phyloP scores from a whole-genome alignment of 2,888 invertebrate genomes.

The Anodontia alba region DNA sequence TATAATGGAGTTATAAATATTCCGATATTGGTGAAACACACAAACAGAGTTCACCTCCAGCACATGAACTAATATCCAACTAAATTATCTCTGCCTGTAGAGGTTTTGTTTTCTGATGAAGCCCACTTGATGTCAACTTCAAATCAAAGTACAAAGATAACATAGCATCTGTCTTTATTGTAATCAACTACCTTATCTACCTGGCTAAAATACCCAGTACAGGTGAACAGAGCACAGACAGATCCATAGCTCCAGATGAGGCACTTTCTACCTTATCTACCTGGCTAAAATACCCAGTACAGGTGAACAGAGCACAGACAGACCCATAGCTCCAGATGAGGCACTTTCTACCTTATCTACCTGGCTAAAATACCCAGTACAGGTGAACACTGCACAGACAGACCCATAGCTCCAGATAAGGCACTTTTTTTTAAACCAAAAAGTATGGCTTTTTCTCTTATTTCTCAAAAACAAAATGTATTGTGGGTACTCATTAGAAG shows the following conservation, averaged over 20 bases:
- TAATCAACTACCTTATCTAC: conserved; percentile 8
- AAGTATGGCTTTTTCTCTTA: too few species aligned
- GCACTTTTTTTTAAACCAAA: too few species aligned
- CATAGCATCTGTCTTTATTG: background rate
- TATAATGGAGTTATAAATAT: too few species aligned
- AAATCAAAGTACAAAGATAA: background rate
- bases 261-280: conserved; percentile 9
- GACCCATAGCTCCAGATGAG: too few species aligned
- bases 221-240: too few species aligned
- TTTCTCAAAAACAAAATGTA: too few species aligned
- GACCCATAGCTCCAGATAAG: too few species aligned
- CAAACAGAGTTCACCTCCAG: background rate
- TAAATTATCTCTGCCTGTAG: background rate
- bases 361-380: conserved; percentile 2
- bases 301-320: too few species aligned
- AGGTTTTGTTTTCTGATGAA: background rate
- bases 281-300: conserved; percentile 2
- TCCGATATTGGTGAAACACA: too few species aligned
- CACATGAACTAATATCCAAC: background rate
- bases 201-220: conserved; percentile 2
- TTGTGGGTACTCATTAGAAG: too few species aligned
- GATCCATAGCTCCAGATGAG: too few species aligned
- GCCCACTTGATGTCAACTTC: conserved; percentile 4
- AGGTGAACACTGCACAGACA: too few species aligned
- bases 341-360: conserved; percentile 9